A percentile compares a stretch with the other conserved stretches of the same genome.
These are phyloP conservation scores for Limonius californicus DNA, from an alignment of 1,140 invertebrate species.

Conservation along the genomic window DNA sequence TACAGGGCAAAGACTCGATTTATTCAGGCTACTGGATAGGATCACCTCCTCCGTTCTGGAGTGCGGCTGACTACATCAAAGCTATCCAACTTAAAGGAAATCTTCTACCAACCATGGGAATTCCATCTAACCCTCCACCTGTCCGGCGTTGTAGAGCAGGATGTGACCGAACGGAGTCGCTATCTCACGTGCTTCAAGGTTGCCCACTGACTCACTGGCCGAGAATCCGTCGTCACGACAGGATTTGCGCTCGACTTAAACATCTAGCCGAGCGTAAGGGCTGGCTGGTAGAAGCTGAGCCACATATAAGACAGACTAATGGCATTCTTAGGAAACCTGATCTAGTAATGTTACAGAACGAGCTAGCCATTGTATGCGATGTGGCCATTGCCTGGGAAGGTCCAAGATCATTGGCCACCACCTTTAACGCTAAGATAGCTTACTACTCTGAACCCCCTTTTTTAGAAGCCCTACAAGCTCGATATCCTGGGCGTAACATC, in stretches of 20 bases:
- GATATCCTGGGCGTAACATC: not conserved
- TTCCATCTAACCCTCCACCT: constrained; percentile 11
- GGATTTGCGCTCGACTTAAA: not conserved
- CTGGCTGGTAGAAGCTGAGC: constrained; percentile 17
- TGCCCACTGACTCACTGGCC: constrained; percentile 20
- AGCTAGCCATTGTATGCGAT: constrained; percentile 14
- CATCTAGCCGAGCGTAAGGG: constrained; percentile 64
- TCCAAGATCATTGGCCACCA: not conserved
- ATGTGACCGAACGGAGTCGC: constrained; percentile 17
- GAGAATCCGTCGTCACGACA: constrained; percentile 18
- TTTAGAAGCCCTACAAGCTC: not conserved
- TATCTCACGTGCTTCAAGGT: constrained; percentile 25
- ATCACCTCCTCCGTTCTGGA: constrained; percentile 13
- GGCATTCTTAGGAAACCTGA: constrained; percentile 18
- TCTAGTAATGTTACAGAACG: constrained; percentile 6
- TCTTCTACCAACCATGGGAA: not conserved
- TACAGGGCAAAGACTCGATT: not conserved
- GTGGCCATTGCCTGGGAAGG: constrained; percentile 19
- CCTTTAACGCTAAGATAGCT: not conserved
- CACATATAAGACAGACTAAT: constrained; percentile 5
- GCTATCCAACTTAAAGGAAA: constrained; percentile 18
- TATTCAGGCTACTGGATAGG: constrained; percentile 16
- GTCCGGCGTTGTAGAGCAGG: constrained; percentile 13
- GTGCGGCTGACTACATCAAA: constrained; percentile 14
- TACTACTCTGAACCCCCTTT: not conserved